Evolutionary conservation across 2,113 vertebrate genomes (phyloP).

Genomic region (Aleadryas rufinucha): DNA sequence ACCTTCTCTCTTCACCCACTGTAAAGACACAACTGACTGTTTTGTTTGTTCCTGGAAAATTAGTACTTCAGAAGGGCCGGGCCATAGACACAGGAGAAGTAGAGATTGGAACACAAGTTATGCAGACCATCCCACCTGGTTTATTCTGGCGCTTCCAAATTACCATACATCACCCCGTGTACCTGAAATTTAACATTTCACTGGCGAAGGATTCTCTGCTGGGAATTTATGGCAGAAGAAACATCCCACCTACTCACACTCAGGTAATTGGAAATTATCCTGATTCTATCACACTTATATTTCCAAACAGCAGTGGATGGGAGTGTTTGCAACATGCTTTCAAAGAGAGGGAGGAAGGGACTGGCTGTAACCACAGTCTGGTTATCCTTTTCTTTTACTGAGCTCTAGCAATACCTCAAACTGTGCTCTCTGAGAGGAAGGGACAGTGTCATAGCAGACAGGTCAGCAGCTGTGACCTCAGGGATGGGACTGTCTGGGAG

Average conservation of each 20-base stretch:
- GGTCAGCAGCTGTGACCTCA: not conserved
- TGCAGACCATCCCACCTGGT: slow-evolving; percentile 91
- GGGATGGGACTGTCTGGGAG: not conserved
- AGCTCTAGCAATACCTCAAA: not conserved
- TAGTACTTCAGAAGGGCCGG: slow-evolving; percentile 84
- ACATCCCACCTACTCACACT: slow-evolving; percentile 96
- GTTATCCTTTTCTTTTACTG: not conserved
- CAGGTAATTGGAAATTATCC: slow-evolving; percentile 80
- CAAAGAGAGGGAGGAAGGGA: not conserved
- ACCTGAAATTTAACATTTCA: slow-evolving; percentile 96
- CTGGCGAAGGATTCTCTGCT: slow-evolving; percentile 92
- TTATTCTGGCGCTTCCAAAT: slow-evolving; percentile 98
- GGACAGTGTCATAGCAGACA: not conserved
- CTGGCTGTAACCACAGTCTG: not conserved
- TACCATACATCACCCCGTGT: slow-evolving; percentile 92
- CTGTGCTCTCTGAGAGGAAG: too few species aligned
- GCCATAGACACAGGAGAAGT: slow-evolving; percentile 94
- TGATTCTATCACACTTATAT: fast-evolving
- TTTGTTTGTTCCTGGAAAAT: slow-evolving; percentile 64
- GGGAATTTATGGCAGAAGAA: slow-evolving; percentile 96
- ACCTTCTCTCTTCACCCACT: not conserved
- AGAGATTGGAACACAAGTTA: slow-evolving; percentile 89
- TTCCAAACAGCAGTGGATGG: not conserved
- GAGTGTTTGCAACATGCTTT: fast-evolving
- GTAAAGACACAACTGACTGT: not conserved